Conservation (phyloP, 1,140 invertebrate species). For the Drosophila sp. region DNA sequence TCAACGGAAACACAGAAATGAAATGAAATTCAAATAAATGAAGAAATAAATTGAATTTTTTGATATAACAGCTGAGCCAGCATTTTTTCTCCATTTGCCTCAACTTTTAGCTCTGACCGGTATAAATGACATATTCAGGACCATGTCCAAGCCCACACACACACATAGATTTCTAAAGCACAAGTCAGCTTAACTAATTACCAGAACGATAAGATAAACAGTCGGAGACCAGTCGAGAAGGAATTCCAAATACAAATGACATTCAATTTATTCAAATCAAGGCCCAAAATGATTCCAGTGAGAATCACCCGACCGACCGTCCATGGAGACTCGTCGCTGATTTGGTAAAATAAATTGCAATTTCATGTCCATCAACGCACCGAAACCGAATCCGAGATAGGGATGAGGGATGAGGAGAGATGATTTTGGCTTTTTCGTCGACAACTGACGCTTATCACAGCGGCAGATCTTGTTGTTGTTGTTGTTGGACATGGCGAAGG, state of each 20-base stretch:
- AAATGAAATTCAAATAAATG: constrained; percentile 78
- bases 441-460: constrained; percentile 52
- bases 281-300: constrained; percentile 48
- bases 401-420: not conserved
- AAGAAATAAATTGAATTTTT: constrained; percentile 77
- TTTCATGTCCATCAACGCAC: constrained; percentile 76
- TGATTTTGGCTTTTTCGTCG: constrained; percentile 21
- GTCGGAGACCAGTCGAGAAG: constrained; percentile 39
- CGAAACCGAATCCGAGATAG: not conserved
- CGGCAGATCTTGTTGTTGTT: constrained; percentile 40
- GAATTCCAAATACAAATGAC: constrained; percentile 78
- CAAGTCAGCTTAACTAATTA: constrained; percentile 79
- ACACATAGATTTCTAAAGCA: constrained; percentile 47
- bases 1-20: constrained; percentile 55
- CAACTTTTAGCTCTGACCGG: not conserved
- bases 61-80: constrained; percentile 65
- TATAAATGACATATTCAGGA: constrained; percentile 60
- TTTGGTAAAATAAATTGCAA: constrained; percentile 78
- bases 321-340: constrained; percentile 45
- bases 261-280: constrained; percentile 81
- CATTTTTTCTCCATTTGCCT: constrained; percentile 25
- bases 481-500: constrained; percentile 23
- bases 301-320: not conserved
- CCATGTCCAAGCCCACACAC: constrained; percentile 13
- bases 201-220: constrained; percentile 76